Conservation (phyloP, 2,888 invertebrate species). For the Agrenia bidenticulata region DNA sequence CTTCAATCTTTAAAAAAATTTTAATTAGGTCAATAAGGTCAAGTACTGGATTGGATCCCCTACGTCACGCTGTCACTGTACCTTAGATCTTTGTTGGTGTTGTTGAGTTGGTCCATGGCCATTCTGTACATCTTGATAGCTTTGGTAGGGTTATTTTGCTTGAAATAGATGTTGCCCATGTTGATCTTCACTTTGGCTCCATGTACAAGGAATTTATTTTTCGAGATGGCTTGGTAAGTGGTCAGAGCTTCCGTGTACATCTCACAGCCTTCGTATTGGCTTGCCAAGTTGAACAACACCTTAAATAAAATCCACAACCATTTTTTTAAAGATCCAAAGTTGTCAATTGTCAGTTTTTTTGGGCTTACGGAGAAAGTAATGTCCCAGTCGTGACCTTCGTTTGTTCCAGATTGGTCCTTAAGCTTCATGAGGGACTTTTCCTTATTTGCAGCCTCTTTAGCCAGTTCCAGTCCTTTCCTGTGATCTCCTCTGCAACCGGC, state of each 20-base stretch:
- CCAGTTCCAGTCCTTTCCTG: conserved; percentile 76
- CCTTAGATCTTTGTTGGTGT: conserved; percentile 88
- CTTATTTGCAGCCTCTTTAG: conserved; percentile 93
- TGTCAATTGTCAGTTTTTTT: background rate
- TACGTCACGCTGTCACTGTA: conserved; percentile 54
- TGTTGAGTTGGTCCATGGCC: conserved; percentile 93
- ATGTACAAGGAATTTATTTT: conserved; percentile 90
- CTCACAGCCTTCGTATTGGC: conserved; percentile 90
- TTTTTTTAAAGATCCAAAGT: background rate
- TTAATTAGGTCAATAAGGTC: too few species aligned
- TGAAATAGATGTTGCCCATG: conserved; percentile 97
- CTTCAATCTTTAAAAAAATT: conserved; percentile 79
- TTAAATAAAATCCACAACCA: background rate
- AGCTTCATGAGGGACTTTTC: conserved; percentile 85
- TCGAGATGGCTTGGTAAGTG: conserved; percentile 90
- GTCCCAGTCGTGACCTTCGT: conserved; percentile 90
- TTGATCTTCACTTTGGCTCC: conserved; percentile 88
- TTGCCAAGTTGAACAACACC: conserved; percentile 88
- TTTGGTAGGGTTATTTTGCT: conserved; percentile 88
- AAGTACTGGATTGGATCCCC: too few species aligned
- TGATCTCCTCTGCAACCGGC: conserved; percentile 66
- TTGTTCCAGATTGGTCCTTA: conserved; percentile 86
- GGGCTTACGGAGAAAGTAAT: conserved; percentile 82
- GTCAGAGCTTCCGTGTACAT: conserved; percentile 94
- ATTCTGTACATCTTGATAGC: conserved; percentile 97